Evolutionary conservation across 2,113 vertebrate genomes (phyloP), one percentile per base, ranked within the genome.

Genomic region (Grammomys surdaster): DNA sequence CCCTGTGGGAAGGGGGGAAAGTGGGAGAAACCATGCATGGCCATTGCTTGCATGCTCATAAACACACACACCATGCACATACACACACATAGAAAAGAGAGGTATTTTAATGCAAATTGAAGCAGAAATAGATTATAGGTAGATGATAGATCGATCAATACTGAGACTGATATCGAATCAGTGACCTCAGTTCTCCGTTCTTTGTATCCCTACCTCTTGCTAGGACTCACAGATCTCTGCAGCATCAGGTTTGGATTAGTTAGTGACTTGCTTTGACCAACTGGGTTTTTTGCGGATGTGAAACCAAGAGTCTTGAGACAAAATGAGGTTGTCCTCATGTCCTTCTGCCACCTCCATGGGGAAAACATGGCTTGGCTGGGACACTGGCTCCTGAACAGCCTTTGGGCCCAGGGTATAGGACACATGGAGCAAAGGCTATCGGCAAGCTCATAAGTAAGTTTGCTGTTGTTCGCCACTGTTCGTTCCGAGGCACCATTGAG

Each of bases 231-330:
- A 67, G 73, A 90, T 65, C 88, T 90, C 24, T 19, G 58, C 89
- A 67, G 88, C 5, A 36, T 90, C 65, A 86, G 40, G 85, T 91
- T 46, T 88, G 80, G 80, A 60, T 24, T 78, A 76, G 1, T 24
- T 78, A 76, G 1, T 84, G 69, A 90, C 54, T 78, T 94, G 87
- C 75, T 92, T 92, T 90, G 54, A 91, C 31, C 40, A 92, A 87
- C 7, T 51, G 51, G 51, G 3, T 58, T 92, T 56, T 86, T 67
- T 77, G 20, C 54, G 78, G 86, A 82, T 90, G n/a, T 80, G 78
- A 48, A 54, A 31, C 28, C 75, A n/a, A 91, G 85, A 95, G 81
- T 51, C n/a, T 54, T 90, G 75, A 92, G 82, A 90, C 48, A 54
- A 2, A 43, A 20, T 75, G 76, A 81, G 58, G n/a, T 36, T 85